A percentile compares a stretch with the other conserved stretches of the same genome.
These are phyloP conservation scores for Xylota segnis DNA, from an alignment of 2,888 invertebrate species.

Conservation along the genomic window DNA sequence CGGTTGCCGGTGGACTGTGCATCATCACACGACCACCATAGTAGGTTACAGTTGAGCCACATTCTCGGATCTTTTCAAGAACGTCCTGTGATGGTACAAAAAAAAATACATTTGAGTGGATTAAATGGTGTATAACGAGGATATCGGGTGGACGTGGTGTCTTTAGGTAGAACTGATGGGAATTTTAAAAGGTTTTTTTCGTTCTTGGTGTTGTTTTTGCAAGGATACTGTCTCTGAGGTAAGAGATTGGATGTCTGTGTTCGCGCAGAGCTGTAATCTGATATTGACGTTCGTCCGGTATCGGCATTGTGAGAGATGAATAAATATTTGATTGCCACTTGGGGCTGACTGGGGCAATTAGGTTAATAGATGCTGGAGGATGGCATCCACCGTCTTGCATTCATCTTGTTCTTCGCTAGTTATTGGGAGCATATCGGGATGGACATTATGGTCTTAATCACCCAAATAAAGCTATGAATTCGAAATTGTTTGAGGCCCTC, in stretches of 20 bases:
- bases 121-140: constrained; percentile 17
- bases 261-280: neutral
- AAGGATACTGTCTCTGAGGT: neutral
- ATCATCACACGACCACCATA: constrained; percentile 94
- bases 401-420: too few species aligned
- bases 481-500: too few species aligned
- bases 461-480: too few species aligned
- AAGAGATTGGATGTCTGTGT: neutral
- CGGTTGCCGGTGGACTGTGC: constrained; percentile 85
- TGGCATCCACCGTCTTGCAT: neutral
- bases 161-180: neutral
- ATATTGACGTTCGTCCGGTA: neutral
- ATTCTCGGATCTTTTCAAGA: constrained; percentile 93
- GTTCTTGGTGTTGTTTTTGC: neutral
- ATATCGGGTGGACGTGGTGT: neutral
- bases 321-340: neutral
- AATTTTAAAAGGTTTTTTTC: neutral
- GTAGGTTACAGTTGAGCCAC: constrained; percentile 95
- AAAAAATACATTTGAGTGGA: constrained; percentile 62
- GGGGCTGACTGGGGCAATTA: neutral
- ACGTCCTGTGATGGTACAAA: constrained; percentile 86
- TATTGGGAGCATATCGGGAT: too few species aligned
- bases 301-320: neutral
- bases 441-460: too few species aligned
- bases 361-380: neutral